These are phyloP conservation scores for Xylota sylvarum DNA, from an alignment of 2,888 invertebrate genomes.

Conservation along the genomic window DNA sequence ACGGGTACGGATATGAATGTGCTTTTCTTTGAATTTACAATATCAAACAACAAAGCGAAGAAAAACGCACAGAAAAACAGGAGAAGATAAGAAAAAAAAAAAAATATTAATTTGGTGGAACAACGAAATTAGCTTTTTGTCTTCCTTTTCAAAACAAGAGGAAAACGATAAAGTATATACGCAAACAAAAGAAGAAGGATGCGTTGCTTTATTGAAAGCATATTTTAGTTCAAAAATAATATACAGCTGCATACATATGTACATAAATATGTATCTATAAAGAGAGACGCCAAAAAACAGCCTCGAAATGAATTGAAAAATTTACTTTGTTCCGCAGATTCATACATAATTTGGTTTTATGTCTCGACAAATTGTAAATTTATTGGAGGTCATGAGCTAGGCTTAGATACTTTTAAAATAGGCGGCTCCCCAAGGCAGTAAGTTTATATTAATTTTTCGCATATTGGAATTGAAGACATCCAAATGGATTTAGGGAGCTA, in stretches of 20 bases:
- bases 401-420: neutral
- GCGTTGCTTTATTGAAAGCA: slow-evolving; percentile 26
- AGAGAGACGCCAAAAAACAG: neutral
- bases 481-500: too few species aligned
- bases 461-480: too few species aligned
- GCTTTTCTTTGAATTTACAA: slow-evolving; percentile 37
- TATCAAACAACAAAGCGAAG: slow-evolving; percentile 23
- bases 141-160: slow-evolving; percentile 11
- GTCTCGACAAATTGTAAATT: neutral
- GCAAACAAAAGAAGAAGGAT: neutral
- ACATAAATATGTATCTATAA: neutral
- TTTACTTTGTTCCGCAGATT: neutral
- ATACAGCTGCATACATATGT: neutral
- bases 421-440: neutral
- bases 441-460: neutral
- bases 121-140: slow-evolving; percentile 55
- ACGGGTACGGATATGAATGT: slow-evolving; percentile 1
- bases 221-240: neutral
- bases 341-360: neutral
- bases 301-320: neutral
- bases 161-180: slow-evolving; percentile 2
- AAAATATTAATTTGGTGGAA: slow-evolving; percentile 38
- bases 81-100: neutral
- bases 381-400: neutral
- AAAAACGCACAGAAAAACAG: neutral